Evolutionary conservation across 1,140 invertebrate genomes (phyloP), one percentile per base, ranked within the genome.

Genomic region (Rhopalosiphum padi): DNA sequence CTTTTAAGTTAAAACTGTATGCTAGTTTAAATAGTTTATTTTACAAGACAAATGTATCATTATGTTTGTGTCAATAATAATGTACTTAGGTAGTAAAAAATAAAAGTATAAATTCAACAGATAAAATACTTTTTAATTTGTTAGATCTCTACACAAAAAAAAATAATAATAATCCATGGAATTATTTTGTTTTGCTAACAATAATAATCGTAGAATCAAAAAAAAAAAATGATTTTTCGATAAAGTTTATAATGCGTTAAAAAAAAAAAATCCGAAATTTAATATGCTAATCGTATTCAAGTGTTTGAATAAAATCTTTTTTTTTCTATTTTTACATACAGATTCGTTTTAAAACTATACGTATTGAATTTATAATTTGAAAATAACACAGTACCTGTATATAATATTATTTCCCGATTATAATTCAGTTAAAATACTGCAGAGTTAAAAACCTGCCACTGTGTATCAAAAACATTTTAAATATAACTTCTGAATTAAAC

Each of bases 281-380:
- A 77, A 77, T 77, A 77, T 77, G 60, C 60, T 77, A 77, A 77
- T 77, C 60, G 60, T 77, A 77, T 68, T 68, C 30, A 77, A 77
- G 60, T n/a, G 60, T 77, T 77, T 77, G 15, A 77, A n/a, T 77
- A 77, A 77, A 77, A n/a, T n/a, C n/a, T 77, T 68, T 77, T 68
- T 68, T 68, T 77, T 77, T 1, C 15, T 77, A 77, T 77, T 77
- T 77, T 77, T 77, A n/a, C 60, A 77, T 77, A 77, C 30, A 35
- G n/a, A 77, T 77, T 77, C 60, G 60, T 77, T 77, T 77, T 77
- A 18, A 35, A 77, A 77, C 60, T 77, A 18, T 77, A 77, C 60
- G 60, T n/a, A n/a, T 77, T 77, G 60, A n/a, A 77, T 77, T n/a
- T 77, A 18, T 77, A 77, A 77, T 77, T 77, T 77, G 30, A 77